phyloP scores from a whole-genome alignment of 2,113 vertebrate species.

The Poeciliopsis retropinna region DNA sequence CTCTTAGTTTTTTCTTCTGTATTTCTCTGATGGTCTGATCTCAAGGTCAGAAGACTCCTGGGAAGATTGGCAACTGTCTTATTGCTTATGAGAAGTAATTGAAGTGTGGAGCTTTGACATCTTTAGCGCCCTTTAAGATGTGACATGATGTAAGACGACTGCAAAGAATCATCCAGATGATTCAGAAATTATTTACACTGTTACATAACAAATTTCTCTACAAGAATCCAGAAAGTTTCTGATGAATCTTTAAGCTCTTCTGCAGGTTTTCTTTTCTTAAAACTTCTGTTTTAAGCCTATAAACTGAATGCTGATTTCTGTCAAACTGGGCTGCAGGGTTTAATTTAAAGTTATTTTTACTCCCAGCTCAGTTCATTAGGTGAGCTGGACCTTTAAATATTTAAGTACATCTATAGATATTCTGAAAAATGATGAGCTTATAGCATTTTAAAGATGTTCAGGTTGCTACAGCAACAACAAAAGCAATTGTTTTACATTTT shows the following conservation, averaged over 20 bases:
- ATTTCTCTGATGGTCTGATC: neutral
- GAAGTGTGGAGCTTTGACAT: neutral
- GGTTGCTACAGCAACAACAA: neutral
- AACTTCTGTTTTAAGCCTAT: neutral
- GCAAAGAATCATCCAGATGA: neutral
- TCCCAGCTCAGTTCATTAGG: neutral
- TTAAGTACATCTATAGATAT: neutral
- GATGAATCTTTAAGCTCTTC: neutral
- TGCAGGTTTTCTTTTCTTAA: neutral
- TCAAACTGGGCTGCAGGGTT: neutral
- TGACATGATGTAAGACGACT: neutral
- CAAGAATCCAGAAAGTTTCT: constrained; percentile 2
- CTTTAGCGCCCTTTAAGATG: neutral
- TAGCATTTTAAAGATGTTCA: neutral
- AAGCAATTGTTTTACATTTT: neutral
- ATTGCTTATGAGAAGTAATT: neutral
- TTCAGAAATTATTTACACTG: neutral
- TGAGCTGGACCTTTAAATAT: neutral
- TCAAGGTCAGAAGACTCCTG: neutral
- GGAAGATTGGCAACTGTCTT: neutral
- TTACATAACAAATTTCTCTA: neutral
- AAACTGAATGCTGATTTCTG: neutral
- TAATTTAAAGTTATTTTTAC: neutral
- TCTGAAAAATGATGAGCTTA: neutral
- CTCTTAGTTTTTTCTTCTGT: no score